Conservation (phyloP, 2,888 invertebrate species). For the Drosophila vallismaia region DNA sequence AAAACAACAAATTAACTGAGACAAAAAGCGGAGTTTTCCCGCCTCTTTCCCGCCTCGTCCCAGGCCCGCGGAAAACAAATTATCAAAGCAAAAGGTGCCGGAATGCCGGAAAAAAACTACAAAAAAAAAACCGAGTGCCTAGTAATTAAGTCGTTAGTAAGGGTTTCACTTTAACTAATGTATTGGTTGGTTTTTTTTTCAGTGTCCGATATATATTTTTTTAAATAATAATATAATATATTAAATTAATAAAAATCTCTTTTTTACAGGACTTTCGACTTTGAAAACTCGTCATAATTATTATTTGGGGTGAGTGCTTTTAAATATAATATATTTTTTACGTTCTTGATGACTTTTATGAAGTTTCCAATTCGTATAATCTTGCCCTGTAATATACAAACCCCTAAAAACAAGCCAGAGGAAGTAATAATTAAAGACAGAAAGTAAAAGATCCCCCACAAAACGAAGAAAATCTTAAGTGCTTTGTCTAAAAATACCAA, state of each 20-base stretch:
- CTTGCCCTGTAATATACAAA: neutral
- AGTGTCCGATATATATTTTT: neutral
- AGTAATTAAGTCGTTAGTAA: slow-evolving; percentile 57
- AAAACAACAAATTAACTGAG: slow-evolving; percentile 57
- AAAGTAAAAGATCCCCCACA: slow-evolving; percentile 14
- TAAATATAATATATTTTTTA: too few relatives aligned
- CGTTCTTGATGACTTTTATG: too few relatives aligned
- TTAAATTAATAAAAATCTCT: too few relatives aligned
- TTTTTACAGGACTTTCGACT: too few relatives aligned
- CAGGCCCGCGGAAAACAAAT: slow-evolving; percentile 51
- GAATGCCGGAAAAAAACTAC: slow-evolving; percentile 8
- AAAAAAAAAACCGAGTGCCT: slow-evolving; percentile 22
- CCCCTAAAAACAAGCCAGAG: neutral
- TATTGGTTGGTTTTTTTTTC: neutral
- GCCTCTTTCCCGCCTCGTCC: neutral
- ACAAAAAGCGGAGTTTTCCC: slow-evolving; percentile 17
- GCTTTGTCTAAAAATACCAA: slow-evolving; percentile 26
- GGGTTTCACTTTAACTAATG: slow-evolving; percentile 21
- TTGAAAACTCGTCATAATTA: too few relatives aligned
- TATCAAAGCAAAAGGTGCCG: slow-evolving; percentile 49
- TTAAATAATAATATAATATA: too few relatives aligned
- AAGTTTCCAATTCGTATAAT: neutral
- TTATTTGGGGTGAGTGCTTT: too few relatives aligned
- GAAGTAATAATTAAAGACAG: slow-evolving; percentile 3
- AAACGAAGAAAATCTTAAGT: slow-evolving; percentile 12